Evolutionary conservation across 2,888 invertebrate species (phyloP), one percentile per base, ranked within the genome.

Genomic region (Tipula confusa): DNA sequence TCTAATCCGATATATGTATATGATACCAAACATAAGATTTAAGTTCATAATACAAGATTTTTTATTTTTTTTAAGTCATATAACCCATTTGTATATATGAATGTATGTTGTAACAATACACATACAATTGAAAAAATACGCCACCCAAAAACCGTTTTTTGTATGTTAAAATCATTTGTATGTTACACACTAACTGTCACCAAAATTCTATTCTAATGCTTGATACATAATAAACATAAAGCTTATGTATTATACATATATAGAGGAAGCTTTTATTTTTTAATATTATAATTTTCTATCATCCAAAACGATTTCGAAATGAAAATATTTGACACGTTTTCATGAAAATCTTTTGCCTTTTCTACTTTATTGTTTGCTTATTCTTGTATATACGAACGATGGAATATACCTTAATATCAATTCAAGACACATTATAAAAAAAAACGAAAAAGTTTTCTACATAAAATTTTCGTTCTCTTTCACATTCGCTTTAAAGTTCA

Each of bases 251-350:
- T 36, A 15, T 43, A 43, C 15, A 11, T 3, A 15, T 43, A 43
- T 64, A 9, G 18, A 64, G 24, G 7, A 1, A 64, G 64, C 64
- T 64, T 64, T 64, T 64, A 24, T 24, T 2, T 24, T 64, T 24
- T 64, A 64, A 64, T 64, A 64, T 64, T 64, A 24, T 64, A 64
- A 64, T 64, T 64, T 64, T 64, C 64, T 64, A 64, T 64, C 64
- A 64, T 64, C 64, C 64, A 64, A 64, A 64, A 64, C 24, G 64
- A 64, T 64, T 64, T 24, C 9, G 9, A n/a, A 64, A 64, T 64
- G 24, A 64, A 64, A 64, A 64, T 64, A 64, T 64, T 64, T 64
- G 64, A 64, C 64, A 64, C 64, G 64, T 64, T 43, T 15, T 0
- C 43, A 43, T 43, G 43, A 15, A 43, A 3, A 43, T 33, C 11